Base-by-base conservation (phyloP, 2,888 invertebrate genomes). In the Esperia sulphurella region DNA sequence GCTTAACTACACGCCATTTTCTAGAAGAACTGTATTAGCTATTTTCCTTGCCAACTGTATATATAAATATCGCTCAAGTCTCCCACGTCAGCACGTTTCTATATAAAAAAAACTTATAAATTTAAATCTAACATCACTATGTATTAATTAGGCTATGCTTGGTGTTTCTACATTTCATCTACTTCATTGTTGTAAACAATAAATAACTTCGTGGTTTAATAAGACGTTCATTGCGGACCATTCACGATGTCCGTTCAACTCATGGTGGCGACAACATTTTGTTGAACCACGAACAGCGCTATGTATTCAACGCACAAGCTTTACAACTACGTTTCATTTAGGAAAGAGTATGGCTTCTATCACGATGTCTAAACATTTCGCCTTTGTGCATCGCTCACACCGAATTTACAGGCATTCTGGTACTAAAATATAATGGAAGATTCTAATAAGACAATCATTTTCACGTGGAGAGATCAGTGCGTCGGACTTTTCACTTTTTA, bases 41-140 rank as follows among this genome's bases (percentile, higher is more conserved):
- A 21, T 21, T 21, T 21, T 21, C 21, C 5, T 21, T 21, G 21
- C 5, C 5, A 21, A 21, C 21, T 5, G 21, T 21, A 21, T 21
- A 21, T 21, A 21, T 21, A 21, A 21, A 21, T 21, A 21, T 21
- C 21, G 21, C 2, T 5, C 21, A 5, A 21, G 3, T 2, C 21
- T 21, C 21, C 21, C 3, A 21, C 21, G 21, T 21, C 21, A n/a
- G n/a, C n/a, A n/a, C n/a, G n/a, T n/a, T 61, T 75, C 68, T 80
- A 77, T 78, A 77, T 71, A 77, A 75, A 77, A 79, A 80, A 76
- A 80, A 75, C 83, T 82, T 83, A 81, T 70, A 76, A 80, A 82
- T 83, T n/a, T 35, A 81, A 84, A 75, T 82, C 87, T 88, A 88
- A 81, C 78, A 79, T 85, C 83, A 80, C 79, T 86, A 85, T 81